Evolutionary conservation across 1,140 invertebrate genomes (phyloP), one percentile per base, ranked within the genome.

Genomic region (Drosophila varians): DNA sequence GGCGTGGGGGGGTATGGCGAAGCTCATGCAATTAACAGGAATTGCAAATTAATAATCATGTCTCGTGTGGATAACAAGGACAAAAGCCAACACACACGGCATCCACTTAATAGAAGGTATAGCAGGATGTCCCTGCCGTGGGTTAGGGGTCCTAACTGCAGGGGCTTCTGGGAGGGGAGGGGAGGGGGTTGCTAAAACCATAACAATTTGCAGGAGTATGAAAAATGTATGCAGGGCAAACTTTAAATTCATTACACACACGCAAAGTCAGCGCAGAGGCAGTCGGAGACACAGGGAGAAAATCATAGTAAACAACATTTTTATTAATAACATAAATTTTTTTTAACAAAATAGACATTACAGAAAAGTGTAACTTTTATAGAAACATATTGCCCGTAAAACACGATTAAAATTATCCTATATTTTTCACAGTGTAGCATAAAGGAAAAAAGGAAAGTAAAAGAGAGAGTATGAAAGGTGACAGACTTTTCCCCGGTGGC

Each of bases 231-330:
- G 82, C 73, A 60, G 56, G 62, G 77, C 82, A 74, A 86, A 87
- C 82, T 86, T 87, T 86, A 86, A 86, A 86, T 86, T 86, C 82
- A 86, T 86, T 86, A 87, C 82, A 86, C 73, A 86, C 80, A 86
- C 73, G 82, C 80, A 86, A 86, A 74, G 80, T 77, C 52, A 53
- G 66, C 57, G 66, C 57, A 45, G 34, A 34, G 36, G 42, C 11
- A 31, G 34, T 12, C 12, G 4, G 26, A 16, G 19, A 53, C 40
- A 38, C 9, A 34, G 34, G 18, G 21, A 16, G 18, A 53, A 45
- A 16, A 38, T 7, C n/a, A n/a, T 11, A 38, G 6, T 38, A 16
- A 34, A 12, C 11, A 38, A 16, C n/a, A n/a, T n/a, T n/a, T n/a
- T n/a, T n/a, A n/a, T n/a, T n/a, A n/a, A n/a, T n/a, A n/a, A n/a